A percentile compares a stretch with the other conserved stretches of the same genome.
phyloP scores from a whole-genome alignment of 2,797 vertebrate species.

The Enteromius anoplus region DNA sequence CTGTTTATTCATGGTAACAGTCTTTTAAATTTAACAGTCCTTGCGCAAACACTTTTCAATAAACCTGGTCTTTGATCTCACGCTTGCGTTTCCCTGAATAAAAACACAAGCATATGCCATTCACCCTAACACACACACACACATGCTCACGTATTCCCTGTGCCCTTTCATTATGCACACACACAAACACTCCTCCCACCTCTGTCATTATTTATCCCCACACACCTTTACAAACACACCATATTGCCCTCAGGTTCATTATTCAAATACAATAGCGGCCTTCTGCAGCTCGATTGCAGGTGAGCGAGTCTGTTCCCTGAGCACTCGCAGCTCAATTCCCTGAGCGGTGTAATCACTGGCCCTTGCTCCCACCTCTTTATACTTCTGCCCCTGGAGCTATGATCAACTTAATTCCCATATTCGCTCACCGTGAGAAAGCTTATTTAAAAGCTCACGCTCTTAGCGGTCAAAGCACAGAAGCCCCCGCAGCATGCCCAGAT shows the following conservation, averaged over 20 bases:
- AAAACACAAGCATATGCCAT: constrained; percentile 21
- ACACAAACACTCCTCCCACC: constrained; percentile 45
- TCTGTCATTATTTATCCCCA: constrained; percentile 56
- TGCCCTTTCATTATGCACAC: constrained; percentile 57
- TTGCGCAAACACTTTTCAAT: constrained; percentile 43
- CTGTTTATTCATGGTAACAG: neutral
- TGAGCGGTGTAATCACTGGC: constrained; percentile 52
- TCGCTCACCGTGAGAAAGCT: constrained; percentile 62
- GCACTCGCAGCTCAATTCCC: constrained; percentile 47
- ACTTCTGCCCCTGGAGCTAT: constrained; percentile 55
- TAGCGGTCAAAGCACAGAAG: constrained; percentile 38
- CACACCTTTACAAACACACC: constrained; percentile 45
- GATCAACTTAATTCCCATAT: constrained; percentile 62
- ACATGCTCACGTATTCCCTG: constrained; percentile 21
- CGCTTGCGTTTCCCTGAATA: constrained; percentile 44
- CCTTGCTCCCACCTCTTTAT: constrained; percentile 48
- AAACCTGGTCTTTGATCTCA: constrained; percentile 35
- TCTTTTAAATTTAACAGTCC: constrained; percentile 22
- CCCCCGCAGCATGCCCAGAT: constrained; percentile 53
- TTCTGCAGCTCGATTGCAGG: constrained; percentile 36
- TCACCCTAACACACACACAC: constrained; percentile 14
- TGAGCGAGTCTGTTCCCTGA: constrained; percentile 41
- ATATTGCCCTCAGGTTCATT: constrained; percentile 47
- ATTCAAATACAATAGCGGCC: constrained; percentile 49
- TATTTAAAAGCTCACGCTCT: constrained; percentile 57